Evolutionary conservation across 1,140 invertebrate species (phyloP).

Genomic region (Zaprionus camerounensis): DNA sequence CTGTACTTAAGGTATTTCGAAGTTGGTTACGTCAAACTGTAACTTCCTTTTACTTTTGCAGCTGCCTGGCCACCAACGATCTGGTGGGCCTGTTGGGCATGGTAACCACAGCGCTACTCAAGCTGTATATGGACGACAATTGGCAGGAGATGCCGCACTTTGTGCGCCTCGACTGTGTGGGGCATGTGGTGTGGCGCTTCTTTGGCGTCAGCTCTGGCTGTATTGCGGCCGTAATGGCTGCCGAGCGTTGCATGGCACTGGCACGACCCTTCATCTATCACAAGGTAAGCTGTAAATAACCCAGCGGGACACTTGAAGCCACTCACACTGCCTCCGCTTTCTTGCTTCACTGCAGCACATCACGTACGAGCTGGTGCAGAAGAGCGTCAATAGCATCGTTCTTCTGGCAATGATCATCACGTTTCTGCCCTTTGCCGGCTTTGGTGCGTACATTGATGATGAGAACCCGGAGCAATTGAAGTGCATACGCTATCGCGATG

Average conservation of each 20-base stretch:
- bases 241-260: slow-evolving; percentile 93
- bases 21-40: neutral
- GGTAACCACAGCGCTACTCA: slow-evolving; percentile 85
- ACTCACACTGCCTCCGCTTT: neutral
- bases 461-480: slow-evolving; percentile 58
- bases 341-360: slow-evolving; percentile 88
- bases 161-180: slow-evolving; percentile 87
- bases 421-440: slow-evolving; percentile 90
- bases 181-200: slow-evolving; percentile 90
- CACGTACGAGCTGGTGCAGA: slow-evolving; percentile 90
- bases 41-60: slow-evolving; percentile 25
- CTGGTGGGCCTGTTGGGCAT: slow-evolving; percentile 90
- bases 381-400: slow-evolving; percentile 89
- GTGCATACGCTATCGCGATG: slow-evolving; percentile 90
- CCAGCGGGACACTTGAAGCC: neutral
- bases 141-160: slow-evolving; percentile 70
- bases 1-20: too few relatives aligned
- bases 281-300: slow-evolving; percentile 87
- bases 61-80: slow-evolving; percentile 91
- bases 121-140: slow-evolving; percentile 75
- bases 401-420: slow-evolving; percentile 88
- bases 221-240: slow-evolving; percentile 94
- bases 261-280: slow-evolving; percentile 95
- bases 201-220: slow-evolving; percentile 94
- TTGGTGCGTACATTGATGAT: slow-evolving; percentile 90